phyloP scores from a whole-genome alignment of 2,113 vertebrate species.

The Aix galericulata region DNA sequence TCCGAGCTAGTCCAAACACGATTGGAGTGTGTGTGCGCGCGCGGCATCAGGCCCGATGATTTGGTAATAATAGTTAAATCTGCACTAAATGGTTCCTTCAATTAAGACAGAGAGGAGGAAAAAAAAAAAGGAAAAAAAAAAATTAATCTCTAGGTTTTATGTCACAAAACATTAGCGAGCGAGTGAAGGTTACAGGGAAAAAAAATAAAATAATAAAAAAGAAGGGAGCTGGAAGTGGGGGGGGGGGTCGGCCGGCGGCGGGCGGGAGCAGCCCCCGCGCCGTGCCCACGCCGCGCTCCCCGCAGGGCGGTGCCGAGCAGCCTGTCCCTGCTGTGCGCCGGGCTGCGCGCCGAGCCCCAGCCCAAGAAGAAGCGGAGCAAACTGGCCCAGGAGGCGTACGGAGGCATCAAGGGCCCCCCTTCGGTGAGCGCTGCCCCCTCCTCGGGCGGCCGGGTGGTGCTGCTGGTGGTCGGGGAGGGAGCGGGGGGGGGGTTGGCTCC shows the following conservation, averaged over 20 bases:
- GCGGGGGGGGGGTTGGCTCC: fast-evolving
- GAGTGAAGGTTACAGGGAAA: slow-evolving; percentile 52
- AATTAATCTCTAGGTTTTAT: slow-evolving; percentile 78
- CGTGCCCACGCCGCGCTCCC: slow-evolving; percentile 21
- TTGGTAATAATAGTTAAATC: slow-evolving; percentile 83
- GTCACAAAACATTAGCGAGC: slow-evolving; percentile 77
- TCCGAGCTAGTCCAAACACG: slow-evolving; percentile 72
- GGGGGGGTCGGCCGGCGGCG: fast-evolving
- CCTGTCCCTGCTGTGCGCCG: slow-evolving; percentile 83
- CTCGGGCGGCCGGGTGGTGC: not conserved
- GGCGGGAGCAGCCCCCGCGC: not conserved
- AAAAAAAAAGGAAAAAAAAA: slow-evolving; percentile 44
- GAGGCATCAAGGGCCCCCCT: slow-evolving; percentile 66
- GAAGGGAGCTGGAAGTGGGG: not conserved
- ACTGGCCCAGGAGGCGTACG: slow-evolving; percentile 79
- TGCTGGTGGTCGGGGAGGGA: no score
- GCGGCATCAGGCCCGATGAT: slow-evolving; percentile 76
- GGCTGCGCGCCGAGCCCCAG: slow-evolving; percentile 79
- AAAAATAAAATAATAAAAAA: not conserved
- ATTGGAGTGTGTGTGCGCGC: slow-evolving; percentile 58
- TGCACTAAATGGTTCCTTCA: slow-evolving; percentile 82
- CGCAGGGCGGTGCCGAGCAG: slow-evolving; percentile 84
- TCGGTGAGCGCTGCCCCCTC: slow-evolving; percentile 5
- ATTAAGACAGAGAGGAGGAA: slow-evolving; percentile 75
- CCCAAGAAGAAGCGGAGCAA: slow-evolving; percentile 86